Percentiles rank a stretch among this genome's conserved stretches.
Conservation (phyloP, 2,113 vertebrate genomes). For the Pangasianodon hypophthalmus region DNA sequence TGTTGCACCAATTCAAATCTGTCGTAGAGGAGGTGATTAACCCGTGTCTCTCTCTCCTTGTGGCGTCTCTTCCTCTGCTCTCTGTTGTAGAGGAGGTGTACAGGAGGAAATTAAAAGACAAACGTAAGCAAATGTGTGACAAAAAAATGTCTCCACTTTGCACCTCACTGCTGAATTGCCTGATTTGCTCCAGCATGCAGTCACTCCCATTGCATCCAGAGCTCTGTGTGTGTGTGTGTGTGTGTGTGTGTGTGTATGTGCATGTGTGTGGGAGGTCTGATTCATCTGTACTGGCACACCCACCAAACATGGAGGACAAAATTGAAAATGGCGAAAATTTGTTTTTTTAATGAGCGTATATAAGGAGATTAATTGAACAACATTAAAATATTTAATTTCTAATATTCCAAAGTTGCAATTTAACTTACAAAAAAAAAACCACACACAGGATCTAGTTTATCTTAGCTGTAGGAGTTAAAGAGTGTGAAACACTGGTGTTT, state of each 20-base stretch:
- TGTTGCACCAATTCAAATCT: neutral
- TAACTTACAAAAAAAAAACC: neutral
- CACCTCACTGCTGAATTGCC: constrained; percentile 36
- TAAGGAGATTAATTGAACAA: neutral
- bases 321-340: neutral
- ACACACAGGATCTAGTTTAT: neutral
- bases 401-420: neutral
- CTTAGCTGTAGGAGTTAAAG: neutral
- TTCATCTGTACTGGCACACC: constrained; percentile 36
- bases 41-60: constrained; percentile 45
- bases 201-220: constrained; percentile 33
- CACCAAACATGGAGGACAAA: neutral
- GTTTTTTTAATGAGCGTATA: too few species aligned
- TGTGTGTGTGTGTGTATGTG: constrained; percentile 26
- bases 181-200: constrained; percentile 52
- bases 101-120: constrained; percentile 88
- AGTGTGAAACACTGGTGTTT: neutral
- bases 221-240: constrained; percentile 34
- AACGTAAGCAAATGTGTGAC: constrained; percentile 79
- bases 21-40: constrained; percentile 39
- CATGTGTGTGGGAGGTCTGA: constrained; percentile 33
- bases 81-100: constrained; percentile 84
- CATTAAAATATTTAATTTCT: neutral
- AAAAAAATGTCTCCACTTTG: neutral
- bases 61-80: constrained; percentile 58